These are phyloP conservation scores for Epinotia nisella DNA, from an alignment of 2,888 invertebrate genomes.

Conservation along the genomic window DNA sequence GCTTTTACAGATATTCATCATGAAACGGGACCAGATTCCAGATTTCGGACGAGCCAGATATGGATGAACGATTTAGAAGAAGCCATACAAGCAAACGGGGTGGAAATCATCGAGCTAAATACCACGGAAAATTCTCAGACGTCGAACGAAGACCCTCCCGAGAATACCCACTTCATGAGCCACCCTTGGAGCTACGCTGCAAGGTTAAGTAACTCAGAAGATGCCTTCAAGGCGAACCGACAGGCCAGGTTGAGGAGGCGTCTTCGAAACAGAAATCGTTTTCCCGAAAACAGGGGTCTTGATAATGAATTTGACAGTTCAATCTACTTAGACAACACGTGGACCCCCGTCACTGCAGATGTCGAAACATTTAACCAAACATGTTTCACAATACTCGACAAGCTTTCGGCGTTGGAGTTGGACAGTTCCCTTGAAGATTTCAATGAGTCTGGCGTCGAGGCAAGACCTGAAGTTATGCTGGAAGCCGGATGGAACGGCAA, in stretches of 20 bases:
- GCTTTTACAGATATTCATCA: slow-evolving; percentile 44
- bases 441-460: slow-evolving; percentile 50
- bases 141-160: slow-evolving; percentile 49
- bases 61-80: slow-evolving; percentile 56
- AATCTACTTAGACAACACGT: slow-evolving; percentile 12
- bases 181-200: slow-evolving; percentile 58
- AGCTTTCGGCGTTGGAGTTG: slow-evolving; percentile 53
- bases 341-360: slow-evolving; percentile 31
- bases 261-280: slow-evolving; percentile 47
- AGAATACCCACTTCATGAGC: slow-evolving; percentile 42
- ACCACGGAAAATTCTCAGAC: slow-evolving; percentile 55
- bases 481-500: slow-evolving; percentile 48
- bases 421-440: slow-evolving; percentile 61
- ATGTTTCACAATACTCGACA: slow-evolving; percentile 65
- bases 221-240: slow-evolving; percentile 55
- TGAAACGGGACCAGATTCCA: slow-evolving; percentile 47
- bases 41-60: slow-evolving; percentile 55
- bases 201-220: slow-evolving; percentile 48
- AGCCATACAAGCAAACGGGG: slow-evolving; percentile 50
- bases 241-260: slow-evolving; percentile 60
- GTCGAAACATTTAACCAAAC: slow-evolving; percentile 51
- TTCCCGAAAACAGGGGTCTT: slow-evolving; percentile 38
- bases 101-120: slow-evolving; percentile 70
- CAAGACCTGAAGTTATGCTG: slow-evolving; percentile 50
- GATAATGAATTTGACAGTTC: slow-evolving; percentile 46